Evolutionary conservation across 30 jellyfish, hydroid and myxozoan genomes (phyloP), one percentile per base, ranked within the genome.

Genomic region (Phacellophora camtschatica): DNA sequence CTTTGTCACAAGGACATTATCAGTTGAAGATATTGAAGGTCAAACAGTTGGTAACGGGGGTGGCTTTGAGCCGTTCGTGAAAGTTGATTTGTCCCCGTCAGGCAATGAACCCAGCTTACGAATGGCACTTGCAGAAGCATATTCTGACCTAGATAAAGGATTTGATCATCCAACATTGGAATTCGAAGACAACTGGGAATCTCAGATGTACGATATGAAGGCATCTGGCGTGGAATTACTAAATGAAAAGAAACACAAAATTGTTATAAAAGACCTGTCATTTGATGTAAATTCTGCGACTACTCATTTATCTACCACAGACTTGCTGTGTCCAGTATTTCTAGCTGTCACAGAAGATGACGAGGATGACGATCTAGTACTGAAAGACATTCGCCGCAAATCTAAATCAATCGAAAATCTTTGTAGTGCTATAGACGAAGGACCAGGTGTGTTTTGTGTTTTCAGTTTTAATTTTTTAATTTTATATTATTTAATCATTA

Each of bases 311-410:
- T 22, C 87, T 13, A 96, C 96, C 5, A 78, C 75, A 32, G 97
- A 92, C 61, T 57, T 92, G 51, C 59, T 92, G 73, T 96, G 97
- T 30, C 98, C 98, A 18, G 98, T 92, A 0, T 92, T 85, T 70
- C 63, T 92, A 35, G 98, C 98, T 16, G 96, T 92, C 24, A 86
- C 98, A 0, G 97, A 92, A 36, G 98, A 92, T 24, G 97, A 79
- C 16, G 97, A 82, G 12, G 98, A 92, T 66, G 90, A 89, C 33
- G 94, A 85, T 33, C 70, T 42, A 5, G 81, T 74, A 0, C 34
- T 85, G 36, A 68, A 81, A 33, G 95, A 91, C 45, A 59, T 92
- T 79, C 82, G 95, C 70, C 71, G 95, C 16, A 87, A 82, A 35
- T 58, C 97, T 9, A 79, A 92, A 66, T 92, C 98, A 15, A 92